Evolutionary conservation across 2,797 vertebrate species (phyloP).

Genomic region (Glyptemys insculpta): DNA sequence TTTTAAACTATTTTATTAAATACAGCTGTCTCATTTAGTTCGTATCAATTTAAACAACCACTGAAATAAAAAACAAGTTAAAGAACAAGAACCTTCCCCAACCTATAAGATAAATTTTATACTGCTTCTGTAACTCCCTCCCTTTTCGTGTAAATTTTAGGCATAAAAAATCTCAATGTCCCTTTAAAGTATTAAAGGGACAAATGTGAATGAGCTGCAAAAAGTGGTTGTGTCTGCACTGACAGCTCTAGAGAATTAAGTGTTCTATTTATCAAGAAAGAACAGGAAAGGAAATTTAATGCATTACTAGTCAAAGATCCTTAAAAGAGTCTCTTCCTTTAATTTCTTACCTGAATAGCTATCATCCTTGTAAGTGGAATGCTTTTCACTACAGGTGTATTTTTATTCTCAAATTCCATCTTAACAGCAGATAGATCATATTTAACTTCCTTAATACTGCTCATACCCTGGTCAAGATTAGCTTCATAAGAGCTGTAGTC

Average conservation of each 20-base stretch:
- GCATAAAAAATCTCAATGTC: not conserved
- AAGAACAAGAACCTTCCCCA: not conserved
- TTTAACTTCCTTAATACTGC: not conserved
- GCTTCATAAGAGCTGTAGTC: not conserved
- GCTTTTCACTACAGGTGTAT: not conserved
- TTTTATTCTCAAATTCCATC: not conserved
- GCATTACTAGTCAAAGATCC: not conserved
- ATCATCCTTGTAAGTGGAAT: constrained; percentile 39
- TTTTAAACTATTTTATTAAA: not conserved
- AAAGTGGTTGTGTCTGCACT: not conserved
- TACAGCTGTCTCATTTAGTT: not conserved
- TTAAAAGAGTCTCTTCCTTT: not conserved
- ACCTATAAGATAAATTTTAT: not conserved
- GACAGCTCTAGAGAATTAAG: not conserved
- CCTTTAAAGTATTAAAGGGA: not conserved
- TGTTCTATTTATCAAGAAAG: not conserved
- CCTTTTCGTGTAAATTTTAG: not conserved
- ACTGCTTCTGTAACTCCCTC: not conserved
- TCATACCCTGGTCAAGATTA: not conserved
- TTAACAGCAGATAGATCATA: not conserved
- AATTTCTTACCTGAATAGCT: constrained; percentile 79
- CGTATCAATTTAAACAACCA: not conserved
- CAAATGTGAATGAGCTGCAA: accelerated
- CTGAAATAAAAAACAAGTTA: not conserved
- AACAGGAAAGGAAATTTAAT: not conserved